Base-by-base conservation (phyloP, 2,113 vertebrate species). In the Blennius ocellaris region DNA sequence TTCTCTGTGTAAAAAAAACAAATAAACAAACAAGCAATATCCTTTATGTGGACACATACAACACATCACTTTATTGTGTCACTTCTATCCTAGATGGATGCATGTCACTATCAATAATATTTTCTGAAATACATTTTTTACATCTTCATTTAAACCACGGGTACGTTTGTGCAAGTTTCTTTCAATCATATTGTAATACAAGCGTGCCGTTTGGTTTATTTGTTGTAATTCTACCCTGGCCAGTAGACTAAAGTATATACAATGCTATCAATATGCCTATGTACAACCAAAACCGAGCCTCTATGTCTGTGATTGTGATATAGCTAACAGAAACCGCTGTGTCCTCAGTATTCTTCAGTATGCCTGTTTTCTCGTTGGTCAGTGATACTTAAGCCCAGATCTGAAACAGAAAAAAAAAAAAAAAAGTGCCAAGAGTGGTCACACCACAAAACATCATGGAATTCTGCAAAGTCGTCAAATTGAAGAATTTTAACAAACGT, bases 361-460 rank as follows among this genome's bases (percentile, higher is more conserved):
- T 30, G 6, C 81, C 75, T 74, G 76, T 81, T 64, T 60, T 84
- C 57, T 49, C 54, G 61, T 56, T 11, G 41, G 49, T 82, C 78
- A 68, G 55, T 69, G 69, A 55, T 76, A 64, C 52, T 91, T 74
- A 94, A 76, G 93, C 93, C 93, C 93, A 94, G 80, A 92, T 88
- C 93, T 94, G 80, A 14, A 76, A 80, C 12, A 8, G 39, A 78
- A 72, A 62, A 36, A 17, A 44, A 60, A 14, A 68, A 76, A 80
- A 15, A 37, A 56, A 47, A 74, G 7, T 55, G 76, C 66, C 5
- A 72, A 3, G 2, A 40, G 16, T 36, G 1, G 36, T 76, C 57
- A 71, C 1, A 52, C 0, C 10, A 53, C 1, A 61, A 37, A 30
- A 40, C 10, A 2, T 53, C 5, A 49, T 2, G n/a, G 36, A 21